Percentiles rank a stretch among this genome's conserved stretches.
These are phyloP conservation scores for Chaenocephalus aceratus DNA, from an alignment of 2,113 vertebrate species.

Conservation along the genomic window DNA sequence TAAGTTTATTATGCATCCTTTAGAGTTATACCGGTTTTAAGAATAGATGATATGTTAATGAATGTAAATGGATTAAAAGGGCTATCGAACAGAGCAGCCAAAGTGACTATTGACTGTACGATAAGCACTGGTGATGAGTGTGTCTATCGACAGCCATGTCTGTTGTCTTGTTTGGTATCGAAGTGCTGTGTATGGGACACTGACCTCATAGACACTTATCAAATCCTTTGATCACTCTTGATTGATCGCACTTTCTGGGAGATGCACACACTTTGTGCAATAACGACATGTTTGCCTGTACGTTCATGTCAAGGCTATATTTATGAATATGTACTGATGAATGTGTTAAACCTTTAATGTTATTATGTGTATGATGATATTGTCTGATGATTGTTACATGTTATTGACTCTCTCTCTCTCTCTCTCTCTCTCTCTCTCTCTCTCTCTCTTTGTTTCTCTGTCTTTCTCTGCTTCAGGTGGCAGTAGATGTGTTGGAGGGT, in stretches of 20 bases:
- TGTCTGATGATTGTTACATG: background rate
- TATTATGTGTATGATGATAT: background rate
- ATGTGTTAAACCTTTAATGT: constrained; percentile 10
- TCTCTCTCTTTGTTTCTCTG: too few relatives aligned
- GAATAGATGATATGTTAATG: constrained; percentile 46
- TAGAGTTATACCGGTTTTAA: constrained; percentile 3
- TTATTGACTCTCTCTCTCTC: too few relatives aligned
- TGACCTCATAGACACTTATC: constrained; percentile 60
- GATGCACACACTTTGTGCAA: constrained; percentile 28
- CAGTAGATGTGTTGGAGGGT: constrained; percentile 84
- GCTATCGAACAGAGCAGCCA: constrained; percentile 38
- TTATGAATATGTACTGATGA: background rate
- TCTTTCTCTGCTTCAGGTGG: constrained; percentile 69
- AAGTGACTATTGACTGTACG: constrained; percentile 68
- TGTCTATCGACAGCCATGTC: constrained; percentile 65
- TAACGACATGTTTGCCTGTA: background rate
- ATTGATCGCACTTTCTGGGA: constrained; percentile 60
- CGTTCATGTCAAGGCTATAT: background rate
- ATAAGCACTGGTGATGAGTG: constrained; percentile 75
- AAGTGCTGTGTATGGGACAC: constrained; percentile 42
- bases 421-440: too few relatives aligned
- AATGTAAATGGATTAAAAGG: constrained; percentile 67
- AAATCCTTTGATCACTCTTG: constrained; percentile 56
- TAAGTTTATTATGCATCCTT: constrained; percentile 19
- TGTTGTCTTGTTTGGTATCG: constrained; percentile 75